phyloP scores from a whole-genome alignment of 2,113 vertebrate genomes.

The Chloropsis hardwickii region DNA sequence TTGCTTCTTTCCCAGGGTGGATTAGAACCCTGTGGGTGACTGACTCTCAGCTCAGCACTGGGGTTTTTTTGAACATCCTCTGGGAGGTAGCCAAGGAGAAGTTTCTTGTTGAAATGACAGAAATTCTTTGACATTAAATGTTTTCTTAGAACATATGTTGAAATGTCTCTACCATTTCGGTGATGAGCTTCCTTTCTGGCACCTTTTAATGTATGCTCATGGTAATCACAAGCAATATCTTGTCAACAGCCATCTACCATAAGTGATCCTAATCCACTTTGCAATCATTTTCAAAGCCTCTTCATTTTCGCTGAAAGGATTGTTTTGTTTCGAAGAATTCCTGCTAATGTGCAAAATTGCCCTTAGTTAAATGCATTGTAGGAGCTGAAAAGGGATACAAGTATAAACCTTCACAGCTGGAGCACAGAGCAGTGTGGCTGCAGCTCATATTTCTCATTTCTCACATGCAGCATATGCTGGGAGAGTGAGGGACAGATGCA shows the following conservation, averaged over 20 bases:
- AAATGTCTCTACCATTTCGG: conserved; percentile 14
- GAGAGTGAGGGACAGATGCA: conserved; percentile 12
- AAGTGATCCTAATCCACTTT: conserved; percentile 62
- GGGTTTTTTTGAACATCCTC: neutral
- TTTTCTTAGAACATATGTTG: conserved; percentile 42
- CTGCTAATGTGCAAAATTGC: conserved; percentile 58
- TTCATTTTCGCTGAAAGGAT: conserved; percentile 58
- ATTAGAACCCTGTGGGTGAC: neutral
- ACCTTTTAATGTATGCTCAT: conserved; percentile 22
- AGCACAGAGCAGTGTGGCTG: conserved; percentile 3
- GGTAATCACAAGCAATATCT: conserved; percentile 35
- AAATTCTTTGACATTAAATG: conserved; percentile 36
- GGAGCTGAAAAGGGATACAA: conserved; percentile 30
- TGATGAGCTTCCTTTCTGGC: conserved; percentile 33
- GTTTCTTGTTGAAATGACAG: conserved; percentile 13
- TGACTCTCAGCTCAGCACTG: neutral
- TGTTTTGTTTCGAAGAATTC: conserved; percentile 60
- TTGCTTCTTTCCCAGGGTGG: neutral
- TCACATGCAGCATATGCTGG: neutral
- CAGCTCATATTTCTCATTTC: neutral
- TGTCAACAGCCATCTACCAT: conserved; percentile 46
- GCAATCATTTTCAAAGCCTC: conserved; percentile 59
- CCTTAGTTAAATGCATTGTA: conserved; percentile 60
- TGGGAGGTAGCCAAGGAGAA: conserved; percentile 29
- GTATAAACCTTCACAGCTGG: conserved; percentile 59